Base-by-base conservation (phyloP, 1,140 invertebrate genomes). In the Ceratina australensis region DNA sequence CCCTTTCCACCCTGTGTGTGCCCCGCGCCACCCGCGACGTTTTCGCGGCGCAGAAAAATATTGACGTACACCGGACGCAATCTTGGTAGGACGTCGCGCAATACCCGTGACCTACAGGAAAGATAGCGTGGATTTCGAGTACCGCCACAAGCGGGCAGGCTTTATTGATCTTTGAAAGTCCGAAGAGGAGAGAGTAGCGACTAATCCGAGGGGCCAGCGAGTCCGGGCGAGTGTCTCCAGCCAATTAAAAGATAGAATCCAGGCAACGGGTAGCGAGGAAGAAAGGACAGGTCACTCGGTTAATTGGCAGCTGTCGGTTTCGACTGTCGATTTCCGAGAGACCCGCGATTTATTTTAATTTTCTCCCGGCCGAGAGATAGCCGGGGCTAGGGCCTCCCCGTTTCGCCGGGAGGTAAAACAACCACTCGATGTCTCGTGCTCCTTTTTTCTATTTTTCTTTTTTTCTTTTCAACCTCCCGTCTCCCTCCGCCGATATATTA, bases 181-280 rank as follows among this genome's bases (percentile, higher is more conserved):
- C 79, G 74, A 42, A 42, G 33, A 42, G 33, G 33, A 42, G 33
- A 42, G 82, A 73, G 82, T 68, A 67, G 72, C 82, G 75, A 71
- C 82, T 85, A 84, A 84, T 85, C 82, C 80, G 47, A 54, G 16
- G 52, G 52, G 52, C 16, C 52, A 42, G 33, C 7, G 33, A 42
- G 18, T 42, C 63, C 50, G 61, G 20, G 61, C 13, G 71, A 64
- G 16, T 24, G 65, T 63, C 75, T 69, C 49, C 79, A 76, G 20
- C 83, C 80, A 85, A 85, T 85, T 85, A 85, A 85, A 85, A 85
- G 76, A 82, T 85, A 67, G 80, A 61, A 84, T 73, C 68, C 72
- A 4, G 60, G 50, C 24, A 56, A 50, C 12, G 4, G 52, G 52
- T 15, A 20, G 22, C 28, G n/a, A 5, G 50, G 42, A 47, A 3